Percentiles rank a stretch among this genome's conserved stretches.
Conservation (phyloP, 2,888 invertebrate species). For the Andricus quercusramuli region DNA sequence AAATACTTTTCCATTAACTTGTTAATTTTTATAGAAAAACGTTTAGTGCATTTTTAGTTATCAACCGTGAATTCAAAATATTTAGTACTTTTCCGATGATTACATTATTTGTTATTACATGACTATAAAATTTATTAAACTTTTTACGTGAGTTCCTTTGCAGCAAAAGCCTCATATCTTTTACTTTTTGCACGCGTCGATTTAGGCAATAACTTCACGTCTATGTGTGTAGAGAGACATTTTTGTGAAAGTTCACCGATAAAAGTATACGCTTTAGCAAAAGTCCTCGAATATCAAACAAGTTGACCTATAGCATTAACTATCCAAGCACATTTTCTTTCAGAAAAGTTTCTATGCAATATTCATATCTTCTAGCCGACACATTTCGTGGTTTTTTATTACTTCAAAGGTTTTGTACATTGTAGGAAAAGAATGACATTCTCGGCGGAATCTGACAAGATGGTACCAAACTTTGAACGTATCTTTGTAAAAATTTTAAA, state of each 20-base stretch:
- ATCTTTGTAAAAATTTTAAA: background rate
- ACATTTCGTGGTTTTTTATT: background rate
- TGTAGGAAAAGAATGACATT: background rate
- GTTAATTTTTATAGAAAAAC: too few species aligned
- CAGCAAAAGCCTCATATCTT: background rate
- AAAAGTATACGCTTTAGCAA: slow-evolving; percentile 9
- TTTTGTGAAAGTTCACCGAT: slow-evolving; percentile 11
- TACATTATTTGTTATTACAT: background rate
- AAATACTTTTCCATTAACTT: too few species aligned
- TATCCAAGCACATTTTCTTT: background rate
- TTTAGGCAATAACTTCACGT: background rate
- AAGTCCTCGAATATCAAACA: slow-evolving; percentile 17
- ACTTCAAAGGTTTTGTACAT: background rate
- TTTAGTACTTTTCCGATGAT: background rate
- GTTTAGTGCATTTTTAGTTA: too few species aligned
- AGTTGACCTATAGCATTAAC: slow-evolving; percentile 15
- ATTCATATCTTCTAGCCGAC: background rate
- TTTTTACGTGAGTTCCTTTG: background rate
- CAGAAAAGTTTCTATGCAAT: slow-evolving; percentile 5
- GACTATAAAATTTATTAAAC: background rate
- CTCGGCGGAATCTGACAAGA: too few species aligned
- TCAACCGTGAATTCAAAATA: too few species aligned
- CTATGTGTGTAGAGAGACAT: background rate
- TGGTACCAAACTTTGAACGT: background rate
- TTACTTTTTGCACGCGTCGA: background rate